Evolutionary conservation across 2,113 vertebrate species (phyloP), one percentile per base, ranked within the genome.

Genomic region (Dicerorhinus sumatrensis): DNA sequence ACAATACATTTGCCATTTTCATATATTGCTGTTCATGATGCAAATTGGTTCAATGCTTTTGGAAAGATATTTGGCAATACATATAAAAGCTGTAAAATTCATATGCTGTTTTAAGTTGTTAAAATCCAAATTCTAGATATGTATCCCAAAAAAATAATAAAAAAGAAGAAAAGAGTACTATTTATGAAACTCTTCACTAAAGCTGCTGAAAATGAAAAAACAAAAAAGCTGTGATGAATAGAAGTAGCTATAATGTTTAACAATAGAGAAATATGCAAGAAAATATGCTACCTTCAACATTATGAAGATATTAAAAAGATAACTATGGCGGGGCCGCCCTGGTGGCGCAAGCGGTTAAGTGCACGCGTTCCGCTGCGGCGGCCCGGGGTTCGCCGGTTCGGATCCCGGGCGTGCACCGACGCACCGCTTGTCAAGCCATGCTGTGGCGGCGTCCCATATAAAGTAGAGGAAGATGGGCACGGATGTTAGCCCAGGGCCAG

Each of bases 81-180:
- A 56, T 58, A 65, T 83, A 84, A 95, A 76, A 54, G 3, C 39
- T 83, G 33, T 73, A 92, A 84, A 80, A 67, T 76, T 96, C 33
- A 60, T 46, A 29, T 60, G 54, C 39, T 83, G 18, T 25, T 87
- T 93, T 51, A 90, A 84, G 58, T 77, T 86, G 90, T 48, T 67
- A 90, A 95, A 96, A 94, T 93, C 8, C 9, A 94, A 46, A 29
- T 91, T 83, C 18, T 85, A 89, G 81, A 65, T 6, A 58, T 69
- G 11, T 88, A 75, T 73, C 14, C 56, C 85, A 70, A 92, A 76
- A 23, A 97, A 79, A 96, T 88, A 80, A 87, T 87, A 13, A 48
- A 56, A 85, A 92, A 46, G 33, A 77, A 76, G 23, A 72, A 27
- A 92, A 65, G 14, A 83, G 46, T 63, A 11, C 3, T 83, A 39